Base-by-base conservation (phyloP, 2,113 vertebrate genomes). In the Paraplagusia blochii region DNA sequence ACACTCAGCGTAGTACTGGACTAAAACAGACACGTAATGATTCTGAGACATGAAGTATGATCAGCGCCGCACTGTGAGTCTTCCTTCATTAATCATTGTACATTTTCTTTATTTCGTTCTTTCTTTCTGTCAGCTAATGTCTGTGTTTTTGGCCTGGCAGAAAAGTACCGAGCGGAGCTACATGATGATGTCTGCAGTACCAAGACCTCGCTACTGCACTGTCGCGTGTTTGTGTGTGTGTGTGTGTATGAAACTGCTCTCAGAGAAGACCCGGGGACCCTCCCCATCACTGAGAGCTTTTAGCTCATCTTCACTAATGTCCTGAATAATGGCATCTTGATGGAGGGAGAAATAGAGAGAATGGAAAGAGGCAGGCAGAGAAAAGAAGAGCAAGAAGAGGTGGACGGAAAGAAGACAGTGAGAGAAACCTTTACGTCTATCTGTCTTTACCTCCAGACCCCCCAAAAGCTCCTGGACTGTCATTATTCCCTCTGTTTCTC, bases 311-410 rank as follows among this genome's bases (percentile, higher is more conserved):
- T 84, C 65, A 56, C 90, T 92, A 90, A 91, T 91, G 89, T 92
- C 87, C 87, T 87, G 85, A 90, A 89, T 91, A 91, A 91, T 91
- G 88, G 85, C 77, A 87, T 90, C 88, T 90, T 88, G 87, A 91
- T 89, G 76, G 84, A 85, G 69, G 66, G 77, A 69, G 56, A 73
- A 15, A 44, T 8, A n/a, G 12, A 16, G 56, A 47, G 70, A 71
- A 9, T 29, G 55, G 53, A 71, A 59, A 74, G 55, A 53, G 54
- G 35, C 12, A 58, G 13, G 44, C 22, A 29, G 42, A 18, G 39
- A 58, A 58, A 15, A 19, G 39, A n/a, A 13, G 48, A 46, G 16
- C 33, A 45, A 12, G 13, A 36, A 39, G 44, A 57, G 44, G 22
- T 0, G 55, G 59, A 57, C 5, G 45, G 44, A 66, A 44, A 36